Evolutionary conservation across 2,888 invertebrate genomes (phyloP).

Genomic region (Drosophila algonquin): DNA sequence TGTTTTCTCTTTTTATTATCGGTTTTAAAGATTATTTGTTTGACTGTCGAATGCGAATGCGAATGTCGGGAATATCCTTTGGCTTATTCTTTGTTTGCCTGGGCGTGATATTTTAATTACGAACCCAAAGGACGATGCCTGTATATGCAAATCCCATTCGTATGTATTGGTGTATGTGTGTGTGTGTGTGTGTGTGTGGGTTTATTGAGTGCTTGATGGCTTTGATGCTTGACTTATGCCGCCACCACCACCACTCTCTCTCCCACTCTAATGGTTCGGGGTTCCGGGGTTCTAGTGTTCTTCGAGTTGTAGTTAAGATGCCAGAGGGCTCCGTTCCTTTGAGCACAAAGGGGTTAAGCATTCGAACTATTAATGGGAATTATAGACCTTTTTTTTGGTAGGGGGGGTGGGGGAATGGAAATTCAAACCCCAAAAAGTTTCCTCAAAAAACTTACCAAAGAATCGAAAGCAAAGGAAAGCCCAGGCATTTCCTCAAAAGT

Average conservation of each 20-base stretch:
- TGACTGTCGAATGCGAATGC: slow-evolving; percentile 22
- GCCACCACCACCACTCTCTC: neutral
- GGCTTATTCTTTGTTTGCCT: slow-evolving; percentile 49
- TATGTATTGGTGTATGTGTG: slow-evolving; percentile 31
- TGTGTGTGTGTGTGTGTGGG: slow-evolving; percentile 17
- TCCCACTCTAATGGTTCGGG: neutral
- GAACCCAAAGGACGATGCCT: slow-evolving; percentile 33
- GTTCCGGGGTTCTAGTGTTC: neutral
- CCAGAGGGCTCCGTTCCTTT: neutral
- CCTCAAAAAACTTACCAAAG: neutral
- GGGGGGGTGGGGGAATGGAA: slow-evolving; percentile 20
- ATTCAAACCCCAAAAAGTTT: slow-evolving; percentile 37
- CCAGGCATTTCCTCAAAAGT: neutral
- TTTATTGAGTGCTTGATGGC: slow-evolving; percentile 57
- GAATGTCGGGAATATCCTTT: slow-evolving; percentile 18
- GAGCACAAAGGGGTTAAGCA: slow-evolving; percentile 36
- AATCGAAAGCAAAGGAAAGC: neutral
- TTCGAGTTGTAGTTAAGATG: neutral
- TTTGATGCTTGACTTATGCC: slow-evolving; percentile 61
- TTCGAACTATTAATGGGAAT: slow-evolving; percentile 38
- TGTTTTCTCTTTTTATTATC: slow-evolving; percentile 59
- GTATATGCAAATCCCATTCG: slow-evolving; percentile 49
- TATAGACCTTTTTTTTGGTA: neutral
- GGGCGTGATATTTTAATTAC: slow-evolving; percentile 80
- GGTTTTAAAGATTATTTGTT: slow-evolving; percentile 66